Evolutionary conservation across 2,888 invertebrate species (phyloP), one percentile per base, ranked within the genome.

Genomic region (Clanis bilineata): DNA sequence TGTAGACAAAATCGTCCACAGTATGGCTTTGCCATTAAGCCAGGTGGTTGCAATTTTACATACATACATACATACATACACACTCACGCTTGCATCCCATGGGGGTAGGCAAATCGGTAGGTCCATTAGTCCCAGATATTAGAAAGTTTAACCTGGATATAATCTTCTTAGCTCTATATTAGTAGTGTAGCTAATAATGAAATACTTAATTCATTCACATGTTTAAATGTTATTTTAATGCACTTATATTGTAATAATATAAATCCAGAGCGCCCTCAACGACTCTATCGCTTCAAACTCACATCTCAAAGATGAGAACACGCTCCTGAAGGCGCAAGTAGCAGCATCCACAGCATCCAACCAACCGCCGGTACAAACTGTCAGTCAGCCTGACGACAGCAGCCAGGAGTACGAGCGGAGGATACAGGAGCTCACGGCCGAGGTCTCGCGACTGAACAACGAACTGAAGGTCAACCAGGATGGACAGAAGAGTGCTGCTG

Each of bases 241-340:
- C 2, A 0, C 4, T 12, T 28, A 18, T 43, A 25, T 9, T 1
- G 10, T 38, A 22, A 44, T 28, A 10, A 1, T 36, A 32, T 28
- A n/a, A 32, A 54, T 80, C 0, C 80, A 90, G 91, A 68, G 79
- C 28, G 81, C 85, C 0, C 69, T 96, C 0, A 93, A 94, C 64
- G 96, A 97, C 77, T 92, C 96, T 4, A 88, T 93, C 67, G 90
- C 94, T n/a, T 93, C 95, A 0, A 94, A 96, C 70, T 94, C 95
- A 0, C 96, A 96, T 71, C 90, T 98, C 3, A 94, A 94, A 69
- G 98, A 98, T 85, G 97, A 98, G 86, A 98, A 97, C 85, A 95
- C 97, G 0, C 87, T 98, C 10, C 88, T 98, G 0, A 96, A 96
- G 79, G 97, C 97, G 0, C 95, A 95, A 76, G 80, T 95, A 41